Evolutionary conservation across 2,888 invertebrate species (phyloP), one percentile per base, ranked within the genome.

Genomic region (Pycnomerus fuliginosus): DNA sequence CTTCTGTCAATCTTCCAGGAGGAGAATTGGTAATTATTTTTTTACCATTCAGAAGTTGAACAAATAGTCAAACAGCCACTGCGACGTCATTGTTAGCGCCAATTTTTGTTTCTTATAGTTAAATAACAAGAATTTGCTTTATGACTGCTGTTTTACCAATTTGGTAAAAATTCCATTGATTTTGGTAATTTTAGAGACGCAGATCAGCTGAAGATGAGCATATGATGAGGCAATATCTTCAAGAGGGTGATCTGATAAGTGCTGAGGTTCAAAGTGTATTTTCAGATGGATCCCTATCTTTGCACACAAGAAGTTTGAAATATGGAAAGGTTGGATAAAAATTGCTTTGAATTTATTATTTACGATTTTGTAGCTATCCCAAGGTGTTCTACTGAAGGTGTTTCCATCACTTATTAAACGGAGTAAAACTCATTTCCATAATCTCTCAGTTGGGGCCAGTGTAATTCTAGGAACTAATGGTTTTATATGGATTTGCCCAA

Each of bases 381-480:
- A 96, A 75, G 97, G 97, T 0, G 81, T 88, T 11, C 73, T 97
- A 44, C 76, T 97, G 0, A 89, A 89, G 72, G 96, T 99, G 0
- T 88, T 91, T 30, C 92, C 97, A 1, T 90, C 93, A 1, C 74
- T 98, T 16, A 84, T 99, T 12, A 92, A 91, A 67, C 79, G 95
- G 11, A 83, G 94, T 42, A 99, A 99, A 72, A 93, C 91, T 31
- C 96, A 98, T 71, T 97, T 97, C 66, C 96, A 98, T 68, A 89
- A 89, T 71, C 74, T 99, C 38, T 85, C 90, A 0, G 90, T 90
- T 67, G 97, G 97, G 1, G 90, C 90, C 0, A 90, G 90, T 45
- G 76, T 98, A 13, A 95, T 99, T 45, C 79, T 99, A 14, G 98
- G 98, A 3, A 95, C 94, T 67, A 97, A 98, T 71, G 99, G 99